Base-by-base conservation (phyloP, 2,888 invertebrate species). In the Noctua comes region DNA sequence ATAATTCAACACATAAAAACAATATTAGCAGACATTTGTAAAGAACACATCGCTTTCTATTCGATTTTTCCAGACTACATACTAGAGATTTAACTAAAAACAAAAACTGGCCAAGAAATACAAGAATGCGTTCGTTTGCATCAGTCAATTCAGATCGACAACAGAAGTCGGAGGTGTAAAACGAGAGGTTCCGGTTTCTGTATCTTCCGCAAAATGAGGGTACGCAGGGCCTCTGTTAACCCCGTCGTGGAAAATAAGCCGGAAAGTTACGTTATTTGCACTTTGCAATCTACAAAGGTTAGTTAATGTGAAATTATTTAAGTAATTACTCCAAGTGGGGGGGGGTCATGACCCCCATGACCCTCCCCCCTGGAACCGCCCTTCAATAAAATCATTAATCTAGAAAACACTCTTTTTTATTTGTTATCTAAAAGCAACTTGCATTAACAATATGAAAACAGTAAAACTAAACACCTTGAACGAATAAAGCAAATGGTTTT, bases 21-120 rank as follows among this genome's bases (percentile, higher is more conserved):
- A 0, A 31, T 3, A 16, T 21, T 11, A 11, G 21, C 24, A 27
- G 6, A 27, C 18, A 27, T 13, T 46, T 24, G 16, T 36, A 64
- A 8, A 54, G 10, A 82, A 64, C 54, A 79, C 16, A 81, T 10
- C n/a, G 21, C 31, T 21, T 73, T 64, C 21, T 27, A 51, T 80
- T 80, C 7, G 27, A 27, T 16, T 57, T 59, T 27, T 27, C 27
- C 59, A 18, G 27, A 59, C 16, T 59, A 59, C 59, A 13, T 13
- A n/a, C 2, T 11, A 57, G 24, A 27, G 59, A 59, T 27, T 59
- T 11, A 24, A 65, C 40, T 13, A 13, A 40, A 40, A 40, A 40
- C 40, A 40, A n/a, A 43, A 66, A 66, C 16, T 66, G n/a, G 0
- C 18, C 40, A 24, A 54, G 11, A 73, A 51, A 73, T 40, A 51